These are phyloP conservation scores for Xylophagus ater DNA, from an alignment of 2,888 invertebrate species.

Conservation along the genomic window DNA sequence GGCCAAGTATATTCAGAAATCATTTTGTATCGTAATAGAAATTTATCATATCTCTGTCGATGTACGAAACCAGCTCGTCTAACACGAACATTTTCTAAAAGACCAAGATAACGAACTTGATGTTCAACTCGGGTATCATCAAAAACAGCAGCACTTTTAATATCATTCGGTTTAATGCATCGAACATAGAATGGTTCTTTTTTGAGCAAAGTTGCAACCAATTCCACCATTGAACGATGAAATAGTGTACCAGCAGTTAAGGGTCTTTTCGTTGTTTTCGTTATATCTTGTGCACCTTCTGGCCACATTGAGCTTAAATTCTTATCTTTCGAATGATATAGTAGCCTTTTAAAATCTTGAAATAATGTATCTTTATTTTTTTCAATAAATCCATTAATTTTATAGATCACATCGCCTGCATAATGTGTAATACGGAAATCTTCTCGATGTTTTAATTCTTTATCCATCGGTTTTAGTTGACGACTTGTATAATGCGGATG, in stretches of 20 bases:
- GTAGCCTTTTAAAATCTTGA: constrained; percentile 90
- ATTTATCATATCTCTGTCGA: constrained; percentile 85
- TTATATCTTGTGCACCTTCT: constrained; percentile 84
- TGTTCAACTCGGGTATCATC: constrained; percentile 60
- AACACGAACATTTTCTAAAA: constrained; percentile 92
- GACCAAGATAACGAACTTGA: constrained; percentile 62
- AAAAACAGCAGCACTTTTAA: constrained; percentile 77
- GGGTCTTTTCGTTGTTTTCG: constrained; percentile 87
- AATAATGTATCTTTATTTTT: constrained; percentile 95
- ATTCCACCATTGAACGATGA: constrained; percentile 85
- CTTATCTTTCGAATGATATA: constrained; percentile 70
- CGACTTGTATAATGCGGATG: constrained; percentile 88
- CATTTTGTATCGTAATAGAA: constrained; percentile 94
- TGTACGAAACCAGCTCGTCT: constrained; percentile 95
- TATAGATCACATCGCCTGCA: constrained; percentile 93
- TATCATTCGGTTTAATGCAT: constrained; percentile 94
- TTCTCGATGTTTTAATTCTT: constrained; percentile 63
- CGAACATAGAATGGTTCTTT: constrained; percentile 96
- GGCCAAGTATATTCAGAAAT: constrained; percentile 95
- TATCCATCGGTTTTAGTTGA: constrained; percentile 71
- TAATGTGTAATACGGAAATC: constrained; percentile 86
- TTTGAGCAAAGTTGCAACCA: constrained; percentile 76
- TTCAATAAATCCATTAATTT: constrained; percentile 83
- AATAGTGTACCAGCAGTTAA: constrained; percentile 89
- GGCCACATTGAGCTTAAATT: constrained; percentile 89